phyloP scores from a whole-genome alignment of 2,113 vertebrate species.

The Semnornis frantzii region DNA sequence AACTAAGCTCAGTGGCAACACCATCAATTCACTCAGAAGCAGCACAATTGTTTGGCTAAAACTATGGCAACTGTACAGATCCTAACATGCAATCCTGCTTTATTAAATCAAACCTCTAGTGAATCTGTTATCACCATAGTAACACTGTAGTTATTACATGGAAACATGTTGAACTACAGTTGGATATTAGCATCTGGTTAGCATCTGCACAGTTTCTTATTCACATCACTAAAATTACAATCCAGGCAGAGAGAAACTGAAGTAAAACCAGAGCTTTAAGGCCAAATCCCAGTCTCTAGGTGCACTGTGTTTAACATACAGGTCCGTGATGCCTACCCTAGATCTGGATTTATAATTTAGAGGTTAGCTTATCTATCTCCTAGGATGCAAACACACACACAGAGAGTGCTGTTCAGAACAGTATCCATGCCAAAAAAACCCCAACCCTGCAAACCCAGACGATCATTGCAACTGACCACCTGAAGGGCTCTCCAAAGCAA shows the following conservation, averaged over 20 bases:
- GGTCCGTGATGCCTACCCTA: not conserved
- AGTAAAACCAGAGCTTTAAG: constrained; percentile 28
- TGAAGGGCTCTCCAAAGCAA: not conserved
- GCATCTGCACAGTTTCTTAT: constrained; percentile 68
- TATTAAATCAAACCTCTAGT: constrained; percentile 72
- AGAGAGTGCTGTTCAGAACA: not conserved
- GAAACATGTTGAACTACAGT: constrained; percentile 71
- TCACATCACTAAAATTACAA: constrained; percentile 55
- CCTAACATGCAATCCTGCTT: constrained; percentile 62
- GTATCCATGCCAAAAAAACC: not conserved
- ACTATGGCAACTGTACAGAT: constrained; percentile 70
- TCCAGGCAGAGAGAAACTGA: constrained; percentile 34
- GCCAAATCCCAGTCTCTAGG: constrained; percentile 50
- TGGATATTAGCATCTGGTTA: constrained; percentile 72
- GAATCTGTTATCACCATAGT: constrained; percentile 77
- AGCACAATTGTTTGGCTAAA: constrained; percentile 66
- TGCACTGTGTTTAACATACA: constrained; percentile 29
- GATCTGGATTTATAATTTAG: constrained; percentile 47
- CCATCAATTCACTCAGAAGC: constrained; percentile 43
- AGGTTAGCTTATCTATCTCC: constrained; percentile 41
- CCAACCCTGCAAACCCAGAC: not conserved
- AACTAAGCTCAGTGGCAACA: constrained; percentile 42
- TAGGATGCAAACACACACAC: constrained; percentile 25
- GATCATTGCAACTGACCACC: not conserved
- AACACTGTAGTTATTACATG: constrained; percentile 73